These are phyloP conservation scores for Leptinotarsa undecemlineata DNA, from an alignment of 1,140 invertebrate genomes.

Conservation along the genomic window DNA sequence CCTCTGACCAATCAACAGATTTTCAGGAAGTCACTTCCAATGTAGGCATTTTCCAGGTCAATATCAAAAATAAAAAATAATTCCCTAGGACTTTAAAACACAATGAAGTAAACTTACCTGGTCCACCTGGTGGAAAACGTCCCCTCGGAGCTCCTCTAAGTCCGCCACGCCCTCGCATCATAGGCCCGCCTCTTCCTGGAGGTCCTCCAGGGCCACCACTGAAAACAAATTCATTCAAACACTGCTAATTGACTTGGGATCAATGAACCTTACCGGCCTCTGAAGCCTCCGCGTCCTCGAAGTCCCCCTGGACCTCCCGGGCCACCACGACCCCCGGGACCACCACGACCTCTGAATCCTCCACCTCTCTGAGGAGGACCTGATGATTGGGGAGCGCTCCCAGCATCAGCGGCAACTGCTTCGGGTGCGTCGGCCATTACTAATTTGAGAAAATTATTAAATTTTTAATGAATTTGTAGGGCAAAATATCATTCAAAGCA, in stretches of 20 bases:
- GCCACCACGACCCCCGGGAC: conserved; percentile 30
- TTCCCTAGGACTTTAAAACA: conserved; percentile 4
- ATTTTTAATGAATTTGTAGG: too few relatives aligned
- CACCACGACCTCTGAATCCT: conserved; percentile 32
- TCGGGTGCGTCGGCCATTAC: conserved; percentile 23
- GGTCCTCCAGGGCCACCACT: conserved; percentile 38
- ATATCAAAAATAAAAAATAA: neutral
- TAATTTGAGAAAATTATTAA: neutral
- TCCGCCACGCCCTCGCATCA: conserved; percentile 39
- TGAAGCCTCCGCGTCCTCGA: conserved; percentile 37
- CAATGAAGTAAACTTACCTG: neutral
- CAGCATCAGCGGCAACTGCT: conserved; percentile 5
- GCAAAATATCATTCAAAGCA: too few relatives aligned
- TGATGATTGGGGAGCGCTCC: neutral
- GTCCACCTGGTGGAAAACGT: conserved; percentile 33
- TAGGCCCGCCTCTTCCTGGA: conserved; percentile 37
- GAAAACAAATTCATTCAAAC: conserved; percentile 25
- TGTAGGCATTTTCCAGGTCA: too few relatives aligned
- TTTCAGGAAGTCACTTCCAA: too few relatives aligned
- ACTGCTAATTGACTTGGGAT: neutral
- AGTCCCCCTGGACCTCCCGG: conserved; percentile 32
- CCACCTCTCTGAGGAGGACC: conserved; percentile 13
- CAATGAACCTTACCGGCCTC: conserved; percentile 26
- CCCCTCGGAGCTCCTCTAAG: conserved; percentile 39
- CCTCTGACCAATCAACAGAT: too few relatives aligned